Evolutionary conservation across 1,140 invertebrate genomes (phyloP).

Genomic region (Philopotamus ludificatus): DNA sequence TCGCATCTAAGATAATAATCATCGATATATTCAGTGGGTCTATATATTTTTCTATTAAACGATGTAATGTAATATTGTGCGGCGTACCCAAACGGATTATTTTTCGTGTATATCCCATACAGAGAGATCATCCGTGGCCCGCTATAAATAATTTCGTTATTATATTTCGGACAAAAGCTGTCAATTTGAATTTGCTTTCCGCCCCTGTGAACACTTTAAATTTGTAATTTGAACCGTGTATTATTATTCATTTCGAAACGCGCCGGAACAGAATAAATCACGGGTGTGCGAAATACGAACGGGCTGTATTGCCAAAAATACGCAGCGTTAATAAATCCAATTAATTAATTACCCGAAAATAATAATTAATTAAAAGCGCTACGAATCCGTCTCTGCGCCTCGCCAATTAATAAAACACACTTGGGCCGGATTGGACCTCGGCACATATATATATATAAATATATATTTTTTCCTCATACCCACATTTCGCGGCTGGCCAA

Average conservation of each 20-base stretch:
- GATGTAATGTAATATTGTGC: too few relatives aligned
- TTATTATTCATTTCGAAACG: slow-evolving; percentile 38
- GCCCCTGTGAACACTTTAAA: slow-evolving; percentile 41
- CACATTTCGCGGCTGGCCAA: background rate
- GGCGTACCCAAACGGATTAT: slow-evolving; percentile 19
- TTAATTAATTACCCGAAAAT: too few relatives aligned
- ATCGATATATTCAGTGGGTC: too few relatives aligned
- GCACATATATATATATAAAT: too few relatives aligned
- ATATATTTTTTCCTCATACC: too few relatives aligned
- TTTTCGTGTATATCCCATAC: slow-evolving; percentile 1
- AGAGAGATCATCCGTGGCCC: slow-evolving; percentile 1
- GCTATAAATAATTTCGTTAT: slow-evolving; percentile 42
- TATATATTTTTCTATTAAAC: too few relatives aligned
- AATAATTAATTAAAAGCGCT: too few relatives aligned
- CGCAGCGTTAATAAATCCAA: too few relatives aligned
- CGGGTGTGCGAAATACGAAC: slow-evolving; percentile 22
- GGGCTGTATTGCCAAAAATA: background rate
- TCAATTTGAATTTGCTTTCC: slow-evolving; percentile 42
- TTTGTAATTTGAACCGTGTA: slow-evolving; percentile 40
- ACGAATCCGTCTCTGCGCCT: too few relatives aligned
- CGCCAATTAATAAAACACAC: too few relatives aligned
- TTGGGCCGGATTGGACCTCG: too few relatives aligned
- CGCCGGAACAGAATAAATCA: slow-evolving; percentile 34
- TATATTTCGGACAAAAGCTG: slow-evolving; percentile 42
- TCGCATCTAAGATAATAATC: too few relatives aligned